Evolutionary conservation across 2,888 invertebrate species (phyloP).

Genomic region (Beris morrisii): DNA sequence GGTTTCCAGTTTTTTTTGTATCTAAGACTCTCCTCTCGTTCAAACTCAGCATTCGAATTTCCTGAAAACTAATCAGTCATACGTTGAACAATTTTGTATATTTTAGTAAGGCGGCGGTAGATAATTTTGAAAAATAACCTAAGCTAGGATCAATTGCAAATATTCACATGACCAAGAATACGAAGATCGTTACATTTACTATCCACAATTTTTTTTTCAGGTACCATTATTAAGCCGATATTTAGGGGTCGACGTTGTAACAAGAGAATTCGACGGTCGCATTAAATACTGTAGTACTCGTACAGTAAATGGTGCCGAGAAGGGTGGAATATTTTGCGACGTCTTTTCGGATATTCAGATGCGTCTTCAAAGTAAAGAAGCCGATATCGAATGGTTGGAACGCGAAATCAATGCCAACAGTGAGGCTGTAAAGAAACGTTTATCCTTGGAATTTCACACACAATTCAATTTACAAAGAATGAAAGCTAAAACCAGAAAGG

Average conservation of each 20-base stretch:
- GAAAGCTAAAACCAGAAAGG: conserved; percentile 6
- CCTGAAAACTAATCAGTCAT: too few relatives aligned
- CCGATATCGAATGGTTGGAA: conserved; percentile 52
- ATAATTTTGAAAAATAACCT: too few relatives aligned
- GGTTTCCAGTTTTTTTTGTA: too few relatives aligned
- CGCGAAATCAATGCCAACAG: conserved; percentile 49
- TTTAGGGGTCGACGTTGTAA: conserved; percentile 44
- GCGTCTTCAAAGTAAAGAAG: conserved; percentile 52
- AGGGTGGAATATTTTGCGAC: conserved; percentile 54
- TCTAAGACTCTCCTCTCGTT: too few relatives aligned
- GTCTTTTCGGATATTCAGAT: conserved; percentile 55
- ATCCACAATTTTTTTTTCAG: conserved; percentile 34
- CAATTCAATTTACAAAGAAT: conserved; percentile 47
- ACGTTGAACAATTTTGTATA: too few relatives aligned
- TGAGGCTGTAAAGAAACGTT: conserved; percentile 49
- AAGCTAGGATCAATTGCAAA: too few relatives aligned
- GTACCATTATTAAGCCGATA: conserved; percentile 51
- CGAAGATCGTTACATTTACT: background rate
- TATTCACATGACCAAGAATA: too few relatives aligned
- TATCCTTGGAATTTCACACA: conserved; percentile 49
- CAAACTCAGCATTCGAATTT: too few relatives aligned
- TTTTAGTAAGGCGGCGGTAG: too few relatives aligned
- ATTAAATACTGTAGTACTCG: conserved; percentile 55
- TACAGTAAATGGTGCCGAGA: conserved; percentile 49
- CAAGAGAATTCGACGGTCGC: conserved; percentile 47